These are phyloP conservation scores for Centropus bengalensis DNA, from an alignment of 2,113 vertebrate species.

Conservation along the genomic window DNA sequence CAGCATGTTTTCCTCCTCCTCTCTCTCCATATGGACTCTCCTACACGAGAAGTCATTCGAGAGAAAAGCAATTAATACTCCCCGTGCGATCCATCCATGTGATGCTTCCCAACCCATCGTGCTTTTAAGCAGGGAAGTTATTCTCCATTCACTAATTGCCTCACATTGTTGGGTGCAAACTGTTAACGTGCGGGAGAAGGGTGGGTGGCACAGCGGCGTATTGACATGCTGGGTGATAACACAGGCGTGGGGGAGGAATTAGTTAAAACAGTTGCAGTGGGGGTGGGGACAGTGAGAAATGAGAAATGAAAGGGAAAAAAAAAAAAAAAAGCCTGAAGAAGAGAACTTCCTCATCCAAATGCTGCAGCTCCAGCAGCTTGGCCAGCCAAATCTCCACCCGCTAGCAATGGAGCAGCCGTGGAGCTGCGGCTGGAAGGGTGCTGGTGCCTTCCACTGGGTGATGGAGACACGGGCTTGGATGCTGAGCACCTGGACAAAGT, in stretches of 20 bases:
- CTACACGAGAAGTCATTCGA: conserved; percentile 17
- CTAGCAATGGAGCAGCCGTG: fast-evolving
- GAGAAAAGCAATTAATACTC: conserved; percentile 23
- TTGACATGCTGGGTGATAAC: conserved; percentile 32
- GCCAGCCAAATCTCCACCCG: not conserved
- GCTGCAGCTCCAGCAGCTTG: fast-evolving
- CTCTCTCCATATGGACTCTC: conserved; percentile 57
- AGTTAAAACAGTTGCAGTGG: not conserved
- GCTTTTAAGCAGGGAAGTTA: not conserved
- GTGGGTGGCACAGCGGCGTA: conserved; percentile 46
- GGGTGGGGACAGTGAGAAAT: not conserved
- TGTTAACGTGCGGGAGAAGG: conserved; percentile 26
- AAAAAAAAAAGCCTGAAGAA: not conserved
- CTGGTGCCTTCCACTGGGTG: not conserved
- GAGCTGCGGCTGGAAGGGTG: not conserved
- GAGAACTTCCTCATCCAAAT: not conserved
- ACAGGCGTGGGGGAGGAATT: conserved; percentile 56
- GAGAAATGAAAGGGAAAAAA: not conserved
- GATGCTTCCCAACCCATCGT: not conserved
- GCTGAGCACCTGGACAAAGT: not conserved
- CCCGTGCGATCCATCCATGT: not conserved
- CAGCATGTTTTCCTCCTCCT: conserved; percentile 34
- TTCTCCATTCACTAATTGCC: conserved; percentile 70
- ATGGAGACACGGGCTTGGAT: not conserved
- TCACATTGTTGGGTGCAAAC: not conserved